Conservation (phyloP, 2,113 vertebrate genomes). For the Lonchura striata region DNA sequence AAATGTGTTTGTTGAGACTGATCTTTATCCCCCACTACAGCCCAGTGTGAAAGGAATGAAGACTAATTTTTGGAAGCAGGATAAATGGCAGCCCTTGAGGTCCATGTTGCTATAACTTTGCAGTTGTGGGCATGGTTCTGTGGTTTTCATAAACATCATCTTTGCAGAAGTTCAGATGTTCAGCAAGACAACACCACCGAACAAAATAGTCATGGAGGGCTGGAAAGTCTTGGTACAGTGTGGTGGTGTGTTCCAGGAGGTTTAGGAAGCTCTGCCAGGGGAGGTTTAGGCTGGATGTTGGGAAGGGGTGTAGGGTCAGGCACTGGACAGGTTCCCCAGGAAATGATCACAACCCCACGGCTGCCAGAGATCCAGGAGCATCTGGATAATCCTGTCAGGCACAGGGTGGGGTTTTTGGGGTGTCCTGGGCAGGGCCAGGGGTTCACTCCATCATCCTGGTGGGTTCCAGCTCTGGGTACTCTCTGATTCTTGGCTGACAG, state of each 20-base stretch:
- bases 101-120: not conserved
- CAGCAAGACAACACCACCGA: not conserved
- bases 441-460: not conserved
- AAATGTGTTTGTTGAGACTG: not conserved
- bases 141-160: not conserved
- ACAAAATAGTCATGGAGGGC: not conserved
- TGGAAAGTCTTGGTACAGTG: not conserved
- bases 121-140: not conserved
- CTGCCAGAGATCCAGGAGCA: not conserved
- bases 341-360: not conserved
- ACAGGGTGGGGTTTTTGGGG: not conserved
- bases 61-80: not conserved
- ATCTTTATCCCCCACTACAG: not conserved
- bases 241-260: not conserved
- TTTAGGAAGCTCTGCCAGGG: not conserved
- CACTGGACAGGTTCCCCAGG: not conserved
- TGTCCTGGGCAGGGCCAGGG: not conserved
- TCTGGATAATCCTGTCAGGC: fast-evolving
- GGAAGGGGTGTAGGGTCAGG: not conserved
- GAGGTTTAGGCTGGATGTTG: not conserved
- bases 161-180: not conserved
- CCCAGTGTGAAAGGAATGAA: not conserved
- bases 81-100: not conserved
- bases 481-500: not conserved
- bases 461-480: not conserved